Conservation (phyloP, 35 echinoderm and acorn worm species). For the Apostichopus californicus region DNA sequence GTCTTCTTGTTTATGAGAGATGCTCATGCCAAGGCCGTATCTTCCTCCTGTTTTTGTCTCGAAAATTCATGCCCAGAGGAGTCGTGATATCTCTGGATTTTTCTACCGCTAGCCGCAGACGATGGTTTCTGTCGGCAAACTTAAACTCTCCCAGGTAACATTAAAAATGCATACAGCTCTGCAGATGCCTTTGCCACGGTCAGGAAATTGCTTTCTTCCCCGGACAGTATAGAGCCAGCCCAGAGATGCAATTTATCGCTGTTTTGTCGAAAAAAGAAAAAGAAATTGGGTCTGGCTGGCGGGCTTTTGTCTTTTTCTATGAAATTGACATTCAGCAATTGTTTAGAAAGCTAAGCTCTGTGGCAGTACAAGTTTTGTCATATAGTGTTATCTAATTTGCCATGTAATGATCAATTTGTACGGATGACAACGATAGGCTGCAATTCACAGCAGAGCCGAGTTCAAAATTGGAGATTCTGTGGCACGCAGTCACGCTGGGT, state of each 20-base stretch:
- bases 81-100: not conserved
- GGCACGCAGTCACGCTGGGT: no score
- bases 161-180: not conserved
- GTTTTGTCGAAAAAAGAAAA: not conserved
- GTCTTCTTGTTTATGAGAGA: not conserved
- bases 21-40: not conserved
- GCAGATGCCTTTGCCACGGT: not conserved
- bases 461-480: no score
- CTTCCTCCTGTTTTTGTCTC: not conserved
- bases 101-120: not conserved
- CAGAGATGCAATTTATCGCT: not conserved
- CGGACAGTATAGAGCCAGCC: not conserved
- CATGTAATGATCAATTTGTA: no score
- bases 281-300: not conserved
- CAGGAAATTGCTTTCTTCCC: not conserved
- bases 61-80: not conserved
- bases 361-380: no score
- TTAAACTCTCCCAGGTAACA: not conserved
- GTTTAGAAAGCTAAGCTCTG: no score
- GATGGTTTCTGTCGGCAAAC: not conserved
- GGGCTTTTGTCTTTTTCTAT: no score
- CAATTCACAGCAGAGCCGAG: no score
- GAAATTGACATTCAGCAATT: no score
- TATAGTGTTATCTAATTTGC: no score
- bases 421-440: no score